Evolutionary conservation across 2,113 vertebrate species (phyloP).

Genomic region (Furnarius figulus): DNA sequence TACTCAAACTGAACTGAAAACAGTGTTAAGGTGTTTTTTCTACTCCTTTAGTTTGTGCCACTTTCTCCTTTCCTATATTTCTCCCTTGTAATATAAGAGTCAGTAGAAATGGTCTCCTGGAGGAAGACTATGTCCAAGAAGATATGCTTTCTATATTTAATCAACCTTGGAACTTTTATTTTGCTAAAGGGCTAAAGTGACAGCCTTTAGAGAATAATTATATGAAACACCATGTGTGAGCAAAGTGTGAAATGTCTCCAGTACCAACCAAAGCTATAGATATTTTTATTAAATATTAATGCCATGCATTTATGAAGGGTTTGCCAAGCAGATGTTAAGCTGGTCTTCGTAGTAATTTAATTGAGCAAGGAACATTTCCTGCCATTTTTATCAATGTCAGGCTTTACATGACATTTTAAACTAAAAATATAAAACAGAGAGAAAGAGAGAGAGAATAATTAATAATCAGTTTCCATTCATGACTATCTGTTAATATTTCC

Average conservation of each 20-base stretch:
- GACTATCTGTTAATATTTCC: slow-evolving; percentile 74
- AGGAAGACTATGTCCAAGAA: not conserved
- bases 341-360: slow-evolving; percentile 72
- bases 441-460: slow-evolving; percentile 68
- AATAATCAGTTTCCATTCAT: slow-evolving; percentile 74
- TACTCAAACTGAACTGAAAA: not conserved
- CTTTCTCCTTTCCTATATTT: not conserved
- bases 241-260: slow-evolving; percentile 72
- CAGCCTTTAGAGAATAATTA: slow-evolving; percentile 65
- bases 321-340: slow-evolving; percentile 77
- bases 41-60: not conserved
- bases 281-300: slow-evolving; percentile 82
- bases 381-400: slow-evolving; percentile 79
- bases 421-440: slow-evolving; percentile 70
- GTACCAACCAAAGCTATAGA: slow-evolving; percentile 64
- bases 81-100: not conserved
- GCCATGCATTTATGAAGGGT: slow-evolving; percentile 60
- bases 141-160: slow-evolving; percentile 39
- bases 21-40: not conserved
- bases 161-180: slow-evolving; percentile 52
- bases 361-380: slow-evolving; percentile 78
- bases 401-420: slow-evolving; percentile 74
- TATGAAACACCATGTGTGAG: slow-evolving; percentile 70
- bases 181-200: slow-evolving; percentile 38
- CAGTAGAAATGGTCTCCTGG: not conserved